These are phyloP conservation scores for Ameiurus melas DNA, from an alignment of 2,113 vertebrate genomes.

Conservation along the genomic window DNA sequence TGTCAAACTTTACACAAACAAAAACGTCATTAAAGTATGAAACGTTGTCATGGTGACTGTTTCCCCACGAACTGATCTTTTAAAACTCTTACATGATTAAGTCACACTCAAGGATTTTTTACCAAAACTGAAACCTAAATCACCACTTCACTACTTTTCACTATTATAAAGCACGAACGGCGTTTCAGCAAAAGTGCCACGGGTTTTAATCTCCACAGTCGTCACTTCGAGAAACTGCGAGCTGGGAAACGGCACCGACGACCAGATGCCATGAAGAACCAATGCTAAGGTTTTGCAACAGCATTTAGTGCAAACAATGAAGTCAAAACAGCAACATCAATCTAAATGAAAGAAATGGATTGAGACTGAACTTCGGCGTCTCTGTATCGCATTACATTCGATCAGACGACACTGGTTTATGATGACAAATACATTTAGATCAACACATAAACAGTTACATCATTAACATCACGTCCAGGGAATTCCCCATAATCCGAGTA, in stretches of 20 bases:
- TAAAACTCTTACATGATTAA: neutral
- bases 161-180: neutral
- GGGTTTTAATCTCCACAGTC: neutral
- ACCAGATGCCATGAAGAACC: constrained; percentile 4
- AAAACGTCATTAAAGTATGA: neutral
- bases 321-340: constrained; percentile 16
- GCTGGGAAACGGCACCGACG: neutral
- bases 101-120: neutral
- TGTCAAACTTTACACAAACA: neutral
- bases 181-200: neutral
- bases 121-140: neutral
- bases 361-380: neutral
- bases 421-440: constrained; percentile 6
- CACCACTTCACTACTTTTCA: neutral
- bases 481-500: neutral
- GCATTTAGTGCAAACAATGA: neutral
- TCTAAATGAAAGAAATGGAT: constrained; percentile 8
- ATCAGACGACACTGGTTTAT: neutral
- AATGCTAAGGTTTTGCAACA: neutral
- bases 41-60: neutral
- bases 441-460: neutral
- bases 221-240: neutral
- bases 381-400: neutral
- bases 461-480: constrained; percentile 1
- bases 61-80: neutral